phyloP scores from a whole-genome alignment of 2,888 invertebrate species.

The Mesochorus sp. region DNA sequence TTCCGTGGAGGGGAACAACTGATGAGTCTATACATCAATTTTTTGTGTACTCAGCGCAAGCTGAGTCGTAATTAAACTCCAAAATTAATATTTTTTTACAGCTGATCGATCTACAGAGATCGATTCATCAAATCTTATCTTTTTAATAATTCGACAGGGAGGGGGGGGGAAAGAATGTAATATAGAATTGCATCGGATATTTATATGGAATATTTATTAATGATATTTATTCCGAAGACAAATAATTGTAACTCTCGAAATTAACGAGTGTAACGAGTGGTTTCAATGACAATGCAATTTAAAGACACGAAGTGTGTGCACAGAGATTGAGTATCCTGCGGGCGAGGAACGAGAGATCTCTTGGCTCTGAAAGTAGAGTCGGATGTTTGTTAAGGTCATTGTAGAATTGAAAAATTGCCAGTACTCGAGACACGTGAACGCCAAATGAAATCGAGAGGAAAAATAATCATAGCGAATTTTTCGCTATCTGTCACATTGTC shows the following conservation, averaged over 20 bases:
- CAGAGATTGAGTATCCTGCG: constrained; percentile 1
- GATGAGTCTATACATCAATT: constrained; percentile 70
- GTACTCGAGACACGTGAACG: constrained; percentile 51
- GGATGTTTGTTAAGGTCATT: constrained; percentile 47
- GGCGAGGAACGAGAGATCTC: constrained; percentile 6
- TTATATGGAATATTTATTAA: no score
- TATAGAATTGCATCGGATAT: no score
- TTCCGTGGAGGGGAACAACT: constrained; percentile 79
- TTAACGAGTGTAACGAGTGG: no score
- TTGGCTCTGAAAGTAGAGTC: constrained; percentile 30
- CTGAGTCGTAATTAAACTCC: constrained; percentile 64
- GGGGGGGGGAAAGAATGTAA: not conserved
- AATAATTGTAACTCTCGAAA: no score
- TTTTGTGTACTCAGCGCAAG: constrained; percentile 72
- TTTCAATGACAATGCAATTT: no score
- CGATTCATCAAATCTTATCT: no score
- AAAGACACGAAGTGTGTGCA: no score
- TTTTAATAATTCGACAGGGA: no score
- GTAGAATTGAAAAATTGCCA: constrained; percentile 53
- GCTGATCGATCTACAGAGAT: no score
- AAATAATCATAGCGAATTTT: constrained; percentile 8
- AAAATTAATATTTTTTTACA: constrained; percentile 52
- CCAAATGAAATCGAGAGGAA: constrained; percentile 38
- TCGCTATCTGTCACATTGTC: not conserved
- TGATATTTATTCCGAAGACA: no score